Percentiles rank a stretch among this genome's conserved stretches.
These are phyloP conservation scores for Vesta saturnalis DNA, from an alignment of 2,888 invertebrate species.

Conservation along the genomic window DNA sequence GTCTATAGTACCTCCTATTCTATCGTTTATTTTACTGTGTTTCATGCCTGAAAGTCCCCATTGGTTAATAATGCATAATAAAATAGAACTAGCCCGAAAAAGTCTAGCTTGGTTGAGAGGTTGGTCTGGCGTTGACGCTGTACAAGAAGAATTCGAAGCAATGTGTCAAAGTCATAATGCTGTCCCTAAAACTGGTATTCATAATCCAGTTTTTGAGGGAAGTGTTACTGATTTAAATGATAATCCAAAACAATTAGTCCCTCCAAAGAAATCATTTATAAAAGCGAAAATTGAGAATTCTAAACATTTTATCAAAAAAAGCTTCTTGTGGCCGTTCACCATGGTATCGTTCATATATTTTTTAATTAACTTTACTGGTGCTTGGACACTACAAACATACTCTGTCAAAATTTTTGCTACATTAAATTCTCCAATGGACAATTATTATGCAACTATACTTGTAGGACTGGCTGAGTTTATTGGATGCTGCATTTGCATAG, in stretches of 20 bases:
- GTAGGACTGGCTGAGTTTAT: conserved; percentile 76
- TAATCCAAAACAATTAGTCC: not conserved
- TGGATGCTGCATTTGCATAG: conserved; percentile 73
- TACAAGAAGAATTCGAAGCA: conserved; percentile 69
- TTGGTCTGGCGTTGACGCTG: conserved; percentile 72
- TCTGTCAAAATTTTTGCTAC: conserved; percentile 79
- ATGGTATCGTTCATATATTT: conserved; percentile 76
- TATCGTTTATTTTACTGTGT: conserved; percentile 72
- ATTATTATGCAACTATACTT: conserved; percentile 78
- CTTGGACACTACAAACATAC: conserved; percentile 77
- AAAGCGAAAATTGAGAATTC: conserved; percentile 3
- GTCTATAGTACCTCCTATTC: conserved; percentile 71
- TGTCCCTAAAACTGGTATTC: not conserved
- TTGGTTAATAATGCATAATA: conserved; percentile 77
- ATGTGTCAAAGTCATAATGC: conserved; percentile 52
- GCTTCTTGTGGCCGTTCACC: conserved; percentile 75
- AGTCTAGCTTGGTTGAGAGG: conserved; percentile 82
- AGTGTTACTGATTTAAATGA: not conserved
- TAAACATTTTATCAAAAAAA: conserved; percentile 65
- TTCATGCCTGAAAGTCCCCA: conserved; percentile 85
- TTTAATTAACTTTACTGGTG: conserved; percentile 79
- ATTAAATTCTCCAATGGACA: conserved; percentile 77
- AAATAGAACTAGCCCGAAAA: conserved; percentile 72
- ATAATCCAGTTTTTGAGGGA: not conserved
- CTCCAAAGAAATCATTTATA: conserved; percentile 29